phyloP scores from a whole-genome alignment of 2,888 invertebrate genomes.

The Syrphus vitripennis region DNA sequence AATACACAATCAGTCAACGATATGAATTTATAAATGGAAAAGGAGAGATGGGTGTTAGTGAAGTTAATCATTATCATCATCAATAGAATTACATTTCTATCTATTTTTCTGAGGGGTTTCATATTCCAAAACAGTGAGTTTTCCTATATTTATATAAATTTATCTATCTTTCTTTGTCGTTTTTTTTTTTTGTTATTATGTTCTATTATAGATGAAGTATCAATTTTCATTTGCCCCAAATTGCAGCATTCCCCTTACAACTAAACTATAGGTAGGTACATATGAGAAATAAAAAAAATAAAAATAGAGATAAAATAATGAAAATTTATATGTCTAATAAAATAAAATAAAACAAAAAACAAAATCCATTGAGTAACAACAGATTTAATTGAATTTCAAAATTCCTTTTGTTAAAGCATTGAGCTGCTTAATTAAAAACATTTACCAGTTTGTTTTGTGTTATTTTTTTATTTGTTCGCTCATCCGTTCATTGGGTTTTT shows the following conservation, averaged over 20 bases:
- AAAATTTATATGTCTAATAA: not conserved
- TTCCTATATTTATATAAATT: too few relatives aligned
- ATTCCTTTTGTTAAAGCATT: conserved; percentile 31
- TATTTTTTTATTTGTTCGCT: conserved; percentile 11
- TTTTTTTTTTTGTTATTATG: not conserved
- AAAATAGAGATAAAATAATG: not conserved
- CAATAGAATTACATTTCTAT: not conserved
- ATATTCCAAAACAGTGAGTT: not conserved
- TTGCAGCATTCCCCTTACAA: conserved; percentile 12
- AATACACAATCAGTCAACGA: conserved; percentile 47
- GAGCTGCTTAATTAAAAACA: conserved; percentile 55
- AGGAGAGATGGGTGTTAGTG: not conserved
- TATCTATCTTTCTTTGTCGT: not conserved
- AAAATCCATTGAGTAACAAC: conserved; percentile 25
- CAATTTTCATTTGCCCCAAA: conserved; percentile 15
- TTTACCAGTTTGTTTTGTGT: conserved; percentile 53
- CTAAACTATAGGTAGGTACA: too few relatives aligned
- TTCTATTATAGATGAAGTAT: not conserved
- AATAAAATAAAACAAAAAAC: not conserved
- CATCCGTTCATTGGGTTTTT: conserved; percentile 25
- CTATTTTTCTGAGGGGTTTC: not conserved
- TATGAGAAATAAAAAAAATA: not conserved
- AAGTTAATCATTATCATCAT: not conserved
- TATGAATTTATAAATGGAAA: not conserved
- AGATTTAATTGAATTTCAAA: conserved; percentile 37